Evolutionary conservation across 2,113 vertebrate genomes (phyloP).

Genomic region (Corapipo altera): DNA sequence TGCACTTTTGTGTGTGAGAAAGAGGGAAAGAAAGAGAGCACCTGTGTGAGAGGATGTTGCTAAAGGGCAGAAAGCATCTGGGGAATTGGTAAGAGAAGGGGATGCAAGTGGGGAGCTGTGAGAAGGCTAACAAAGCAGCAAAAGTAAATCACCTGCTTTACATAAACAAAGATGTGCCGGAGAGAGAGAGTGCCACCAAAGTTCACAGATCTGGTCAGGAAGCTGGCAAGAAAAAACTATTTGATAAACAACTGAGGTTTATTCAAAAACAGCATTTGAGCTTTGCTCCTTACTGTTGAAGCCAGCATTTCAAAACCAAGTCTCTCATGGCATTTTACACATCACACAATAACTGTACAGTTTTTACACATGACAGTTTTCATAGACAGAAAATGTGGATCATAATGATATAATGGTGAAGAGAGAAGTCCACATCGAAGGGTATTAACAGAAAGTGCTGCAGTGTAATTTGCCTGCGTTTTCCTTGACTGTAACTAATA

Average conservation of each 20-base stretch:
- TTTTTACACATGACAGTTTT: background rate
- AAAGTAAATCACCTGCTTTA: background rate
- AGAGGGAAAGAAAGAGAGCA: background rate
- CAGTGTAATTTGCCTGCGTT: background rate
- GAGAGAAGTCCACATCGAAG: background rate
- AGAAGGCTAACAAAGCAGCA: background rate
- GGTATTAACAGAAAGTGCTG: background rate
- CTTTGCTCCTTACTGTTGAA: background rate
- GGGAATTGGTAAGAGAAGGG: background rate
- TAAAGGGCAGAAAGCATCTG: background rate
- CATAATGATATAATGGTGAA: background rate
- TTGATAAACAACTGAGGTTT: background rate
- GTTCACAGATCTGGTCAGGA: background rate
- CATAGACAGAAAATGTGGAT: background rate
- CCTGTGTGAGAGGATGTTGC: background rate
- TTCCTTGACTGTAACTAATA: constrained; percentile 1
- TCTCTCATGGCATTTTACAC: background rate
- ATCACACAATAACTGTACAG: background rate
- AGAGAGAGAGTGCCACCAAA: background rate
- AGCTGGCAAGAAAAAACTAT: background rate
- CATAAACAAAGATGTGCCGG: background rate
- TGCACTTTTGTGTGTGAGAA: background rate
- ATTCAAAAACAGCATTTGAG: background rate
- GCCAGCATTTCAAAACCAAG: background rate
- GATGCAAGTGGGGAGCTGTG: background rate